A percentile compares a stretch with the other conserved stretches of the same genome.
phyloP scores from a whole-genome alignment of 2,888 invertebrate genomes.

The Gisinianus flammeolus region DNA sequence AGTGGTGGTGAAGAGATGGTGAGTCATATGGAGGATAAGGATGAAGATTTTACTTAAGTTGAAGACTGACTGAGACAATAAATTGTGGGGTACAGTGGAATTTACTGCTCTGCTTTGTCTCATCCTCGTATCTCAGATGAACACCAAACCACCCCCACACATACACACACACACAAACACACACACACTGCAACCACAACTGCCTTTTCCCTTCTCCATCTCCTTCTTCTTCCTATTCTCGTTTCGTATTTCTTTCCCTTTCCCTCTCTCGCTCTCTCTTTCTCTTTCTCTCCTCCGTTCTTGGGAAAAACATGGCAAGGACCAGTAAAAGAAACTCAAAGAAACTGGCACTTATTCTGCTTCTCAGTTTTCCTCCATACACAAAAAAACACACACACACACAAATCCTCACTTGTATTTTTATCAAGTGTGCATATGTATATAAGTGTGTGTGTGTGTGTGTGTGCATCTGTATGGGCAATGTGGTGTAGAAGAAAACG shows the following conservation, averaged over 20 bases:
- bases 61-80: neutral
- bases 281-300: neutral
- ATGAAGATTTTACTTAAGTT: neutral
- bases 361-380: neutral
- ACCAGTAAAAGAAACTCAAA: neutral
- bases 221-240: neutral
- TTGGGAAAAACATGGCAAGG: neutral
- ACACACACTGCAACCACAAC: conserved; percentile 5
- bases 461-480: too few relatives aligned
- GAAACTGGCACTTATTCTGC: neutral
- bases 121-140: conserved; percentile 21
- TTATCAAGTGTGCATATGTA: too few relatives aligned
- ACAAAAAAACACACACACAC: too few relatives aligned
- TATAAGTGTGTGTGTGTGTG: too few relatives aligned
- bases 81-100: neutral
- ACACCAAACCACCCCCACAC: conserved; percentile 3
- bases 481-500: neutral
- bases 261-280: too few relatives aligned
- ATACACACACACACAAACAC: neutral
- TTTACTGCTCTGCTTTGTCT: conserved; percentile 17
- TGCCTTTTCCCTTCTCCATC: neutral
- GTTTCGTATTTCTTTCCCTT: too few relatives aligned
- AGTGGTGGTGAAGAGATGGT: conserved; percentile 1
- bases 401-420: too few relatives aligned
- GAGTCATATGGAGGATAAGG: neutral